Conservation (phyloP, 2,888 invertebrate genomes). For the Masnerella sp. region DNA sequence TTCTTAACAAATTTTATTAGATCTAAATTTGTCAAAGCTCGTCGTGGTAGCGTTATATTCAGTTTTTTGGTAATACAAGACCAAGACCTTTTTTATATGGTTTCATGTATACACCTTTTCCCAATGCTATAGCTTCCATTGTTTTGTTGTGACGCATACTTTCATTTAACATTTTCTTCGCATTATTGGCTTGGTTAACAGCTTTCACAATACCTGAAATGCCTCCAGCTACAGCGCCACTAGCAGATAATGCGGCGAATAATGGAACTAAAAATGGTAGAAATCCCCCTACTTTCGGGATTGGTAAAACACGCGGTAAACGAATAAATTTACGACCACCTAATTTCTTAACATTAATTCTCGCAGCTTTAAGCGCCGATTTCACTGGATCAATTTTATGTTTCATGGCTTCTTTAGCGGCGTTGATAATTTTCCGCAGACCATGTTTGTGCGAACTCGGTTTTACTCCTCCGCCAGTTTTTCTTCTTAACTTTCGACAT, state of each 20-base stretch:
- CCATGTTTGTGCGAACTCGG: too few species aligned
- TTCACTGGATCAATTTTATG: too few species aligned
- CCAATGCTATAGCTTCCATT: conserved; percentile 15
- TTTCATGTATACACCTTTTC: conserved; percentile 19
- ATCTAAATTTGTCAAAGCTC: conserved; percentile 67
- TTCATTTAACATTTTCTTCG: conserved; percentile 68
- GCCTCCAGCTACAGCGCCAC: conserved; percentile 70
- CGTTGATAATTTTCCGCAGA: too few species aligned
- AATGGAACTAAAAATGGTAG: conserved; percentile 62
- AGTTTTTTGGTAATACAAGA: conserved; percentile 36
- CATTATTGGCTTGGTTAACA: conserved; percentile 68
- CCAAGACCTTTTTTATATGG: conserved; percentile 24
- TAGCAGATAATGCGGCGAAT: conserved; percentile 63
- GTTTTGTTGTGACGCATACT: conserved; percentile 13
- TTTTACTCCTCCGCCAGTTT: too few species aligned
- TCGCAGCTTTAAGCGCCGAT: too few species aligned
- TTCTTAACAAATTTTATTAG: conserved; percentile 64
- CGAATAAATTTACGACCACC: too few species aligned
- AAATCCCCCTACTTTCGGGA: conserved; percentile 55
- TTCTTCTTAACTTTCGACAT: too few species aligned
- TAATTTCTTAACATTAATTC: too few species aligned
- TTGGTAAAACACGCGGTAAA: conserved; percentile 15
- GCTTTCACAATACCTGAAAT: conserved; percentile 71
- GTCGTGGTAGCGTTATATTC: conserved; percentile 63
- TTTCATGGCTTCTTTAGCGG: too few species aligned